A percentile compares a stretch with the other conserved stretches of the same genome.
phyloP scores from a whole-genome alignment of 2,797 vertebrate genomes.

The Menidia menidia region DNA sequence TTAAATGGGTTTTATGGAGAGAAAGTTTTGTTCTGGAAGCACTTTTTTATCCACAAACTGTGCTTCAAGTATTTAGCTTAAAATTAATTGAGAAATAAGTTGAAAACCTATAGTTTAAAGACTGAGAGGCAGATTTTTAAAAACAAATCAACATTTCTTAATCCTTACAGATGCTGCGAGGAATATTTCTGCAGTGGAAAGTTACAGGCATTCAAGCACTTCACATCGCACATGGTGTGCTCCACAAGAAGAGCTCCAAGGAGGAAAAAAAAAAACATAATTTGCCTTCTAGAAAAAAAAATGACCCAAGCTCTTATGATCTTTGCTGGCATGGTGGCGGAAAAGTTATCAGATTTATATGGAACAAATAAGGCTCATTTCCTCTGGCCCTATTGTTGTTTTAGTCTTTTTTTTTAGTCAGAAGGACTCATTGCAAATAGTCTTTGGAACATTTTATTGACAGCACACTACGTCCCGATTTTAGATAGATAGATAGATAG shows the following conservation, averaged over 20 bases:
- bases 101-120: not conserved
- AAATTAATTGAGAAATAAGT: not conserved
- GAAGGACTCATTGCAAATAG: not conserved
- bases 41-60: not conserved
- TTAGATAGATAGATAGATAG: too few species aligned
- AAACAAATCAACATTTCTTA: not conserved
- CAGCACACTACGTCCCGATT: too few species aligned
- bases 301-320: not conserved
- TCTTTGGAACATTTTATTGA: not conserved
- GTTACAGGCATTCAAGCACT: conserved; percentile 12
- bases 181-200: not conserved
- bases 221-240: conserved; percentile 12
- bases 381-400: not conserved
- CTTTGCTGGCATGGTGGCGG: not conserved
- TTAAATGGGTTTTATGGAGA: not conserved
- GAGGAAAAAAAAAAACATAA: not conserved
- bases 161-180: not conserved
- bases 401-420: not conserved
- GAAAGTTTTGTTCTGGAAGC: not conserved
- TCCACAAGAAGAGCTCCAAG: not conserved
- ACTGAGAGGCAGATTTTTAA: conserved; percentile 9
- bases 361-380: not conserved
- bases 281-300: not conserved
- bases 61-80: not conserved
- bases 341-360: not conserved